These are phyloP conservation scores for Prionailurus viverrinus DNA, from an alignment of 2,113 vertebrate genomes.

Conservation along the genomic window DNA sequence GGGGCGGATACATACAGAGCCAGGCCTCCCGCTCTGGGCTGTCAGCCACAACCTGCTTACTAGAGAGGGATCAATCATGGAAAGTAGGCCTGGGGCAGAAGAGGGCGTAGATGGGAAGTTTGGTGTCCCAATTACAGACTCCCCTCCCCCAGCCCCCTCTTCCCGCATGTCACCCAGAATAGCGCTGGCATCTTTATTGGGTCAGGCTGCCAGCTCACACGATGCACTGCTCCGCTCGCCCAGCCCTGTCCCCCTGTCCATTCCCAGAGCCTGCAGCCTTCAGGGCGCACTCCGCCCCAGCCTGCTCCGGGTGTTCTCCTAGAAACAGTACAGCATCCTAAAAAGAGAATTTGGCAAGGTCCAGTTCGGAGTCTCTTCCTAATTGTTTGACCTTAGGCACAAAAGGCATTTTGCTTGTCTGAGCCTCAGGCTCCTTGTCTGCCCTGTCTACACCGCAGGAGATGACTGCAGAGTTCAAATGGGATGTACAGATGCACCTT, in stretches of 20 bases:
- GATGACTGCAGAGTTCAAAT: background rate
- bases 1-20: background rate
- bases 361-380: background rate
- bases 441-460: background rate
- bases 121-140: slow-evolving; percentile 50
- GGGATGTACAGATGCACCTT: background rate
- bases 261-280: background rate
- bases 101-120: background rate
- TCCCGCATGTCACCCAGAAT: slow-evolving; percentile 58
- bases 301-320: background rate
- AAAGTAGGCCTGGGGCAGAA: slow-evolving; percentile 59
- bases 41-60: background rate
- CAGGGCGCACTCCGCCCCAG: background rate
- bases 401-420: background rate
- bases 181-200: slow-evolving; percentile 61
- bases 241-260: background rate
- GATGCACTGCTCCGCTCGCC: background rate
- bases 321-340: background rate
- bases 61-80: background rate
- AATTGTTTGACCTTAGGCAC: background rate
- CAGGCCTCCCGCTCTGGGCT: background rate
- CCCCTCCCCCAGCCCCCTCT: slow-evolving; percentile 12
- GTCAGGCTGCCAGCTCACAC: slow-evolving; percentile 60
- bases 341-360: background rate
- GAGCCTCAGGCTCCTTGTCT: background rate